A percentile compares a stretch with the other conserved stretches of the same genome.
These are phyloP conservation scores for Callosobruchus maculatus DNA, from an alignment of 2,888 invertebrate species.

Conservation along the genomic window DNA sequence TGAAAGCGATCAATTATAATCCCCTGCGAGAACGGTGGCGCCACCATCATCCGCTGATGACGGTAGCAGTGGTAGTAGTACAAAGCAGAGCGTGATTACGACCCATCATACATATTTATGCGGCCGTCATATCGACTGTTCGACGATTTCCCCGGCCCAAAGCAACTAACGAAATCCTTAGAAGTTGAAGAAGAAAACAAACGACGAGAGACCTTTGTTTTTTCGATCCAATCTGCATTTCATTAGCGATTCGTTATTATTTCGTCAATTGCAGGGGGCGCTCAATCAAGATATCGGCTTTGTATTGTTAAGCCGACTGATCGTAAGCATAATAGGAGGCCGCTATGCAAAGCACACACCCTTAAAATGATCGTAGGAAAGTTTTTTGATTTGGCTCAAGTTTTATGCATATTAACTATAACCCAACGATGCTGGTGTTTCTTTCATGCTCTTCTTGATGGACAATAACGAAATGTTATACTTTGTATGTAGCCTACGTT, in stretches of 20 bases:
- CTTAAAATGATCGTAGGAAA: neutral
- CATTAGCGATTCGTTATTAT: conserved; percentile 26
- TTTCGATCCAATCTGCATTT: conserved; percentile 27
- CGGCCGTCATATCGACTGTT: conserved; percentile 14
- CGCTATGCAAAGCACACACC: neutral
- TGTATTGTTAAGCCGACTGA: neutral
- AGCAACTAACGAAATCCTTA: conserved; percentile 27
- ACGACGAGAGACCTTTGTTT: conserved; percentile 23
- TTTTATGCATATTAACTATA: neutral
- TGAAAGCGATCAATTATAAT: conserved; percentile 33
- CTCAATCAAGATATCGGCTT: neutral
- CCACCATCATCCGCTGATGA: conserved; percentile 8
- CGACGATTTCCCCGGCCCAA: conserved; percentile 3
- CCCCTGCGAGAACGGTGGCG: conserved; percentile 16
- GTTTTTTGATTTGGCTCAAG: neutral
- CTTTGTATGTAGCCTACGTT: too few relatives aligned
- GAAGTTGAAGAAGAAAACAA: conserved; percentile 23
- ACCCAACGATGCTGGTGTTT: too few relatives aligned
- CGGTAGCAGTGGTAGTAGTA: conserved; percentile 10
- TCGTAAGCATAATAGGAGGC: neutral
- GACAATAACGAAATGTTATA: too few relatives aligned
- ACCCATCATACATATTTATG: conserved; percentile 30
- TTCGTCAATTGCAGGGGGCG: conserved; percentile 14
- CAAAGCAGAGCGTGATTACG: conserved; percentile 29
- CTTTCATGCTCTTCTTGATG: too few relatives aligned